Conservation (phyloP, 1,140 invertebrate genomes). For the Heliothis subflexa region DNA sequence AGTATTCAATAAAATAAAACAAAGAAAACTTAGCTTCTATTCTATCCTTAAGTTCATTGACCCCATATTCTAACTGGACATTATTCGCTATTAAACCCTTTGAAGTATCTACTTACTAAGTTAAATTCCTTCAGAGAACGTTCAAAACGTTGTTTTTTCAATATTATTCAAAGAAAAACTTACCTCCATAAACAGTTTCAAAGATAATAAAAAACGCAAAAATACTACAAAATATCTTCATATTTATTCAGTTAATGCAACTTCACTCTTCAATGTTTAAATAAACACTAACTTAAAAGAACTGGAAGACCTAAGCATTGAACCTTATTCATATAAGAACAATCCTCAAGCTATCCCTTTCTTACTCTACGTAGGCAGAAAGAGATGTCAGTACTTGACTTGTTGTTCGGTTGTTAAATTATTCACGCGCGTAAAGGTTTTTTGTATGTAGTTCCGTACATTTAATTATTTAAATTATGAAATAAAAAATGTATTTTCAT, state of each 20-base stretch:
- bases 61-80: too few relatives aligned
- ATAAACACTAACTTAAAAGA: neutral
- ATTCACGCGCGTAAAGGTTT: neutral
- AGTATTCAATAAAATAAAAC: too few relatives aligned
- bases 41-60: too few relatives aligned
- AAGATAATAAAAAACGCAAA: constrained; percentile 18
- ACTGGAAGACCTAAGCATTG: constrained; percentile 10
- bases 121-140: too few relatives aligned
- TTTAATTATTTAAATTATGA: neutral
- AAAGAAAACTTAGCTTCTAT: too few relatives aligned
- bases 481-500: neutral
- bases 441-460: constrained; percentile 8
- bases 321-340: neutral
- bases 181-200: constrained; percentile 10
- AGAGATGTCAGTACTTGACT: neutral
- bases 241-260: constrained; percentile 5
- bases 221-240: constrained; percentile 4
- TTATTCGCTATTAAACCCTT: too few relatives aligned
- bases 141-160: too few relatives aligned
- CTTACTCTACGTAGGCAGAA: neutral
- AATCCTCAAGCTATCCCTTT: constrained; percentile 33
- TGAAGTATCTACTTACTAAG: too few relatives aligned
- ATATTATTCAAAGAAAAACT: neutral
- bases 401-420: neutral
- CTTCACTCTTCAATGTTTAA: neutral